Evolutionary conservation across 2,113 vertebrate species (phyloP).

Genomic region (Crotophaga sulcirostris): DNA sequence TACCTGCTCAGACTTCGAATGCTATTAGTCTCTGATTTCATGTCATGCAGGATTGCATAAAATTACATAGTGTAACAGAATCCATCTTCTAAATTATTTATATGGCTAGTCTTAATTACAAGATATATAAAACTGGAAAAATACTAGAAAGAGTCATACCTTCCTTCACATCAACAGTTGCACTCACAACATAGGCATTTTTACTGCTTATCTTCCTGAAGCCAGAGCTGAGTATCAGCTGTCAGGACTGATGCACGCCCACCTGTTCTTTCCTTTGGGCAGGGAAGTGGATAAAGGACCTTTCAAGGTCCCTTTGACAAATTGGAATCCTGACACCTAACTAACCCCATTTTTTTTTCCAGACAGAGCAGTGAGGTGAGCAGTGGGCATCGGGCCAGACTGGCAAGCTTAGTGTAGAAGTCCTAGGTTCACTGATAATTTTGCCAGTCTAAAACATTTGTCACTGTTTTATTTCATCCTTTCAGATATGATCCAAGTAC

Average conservation of each 20-base stretch:
- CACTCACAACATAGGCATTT: neutral
- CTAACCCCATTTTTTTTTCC: neutral
- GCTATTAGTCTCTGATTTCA: neutral
- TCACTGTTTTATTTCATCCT: neutral
- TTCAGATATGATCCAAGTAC: neutral
- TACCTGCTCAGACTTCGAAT: neutral
- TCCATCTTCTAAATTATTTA: neutral
- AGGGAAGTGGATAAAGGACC: neutral
- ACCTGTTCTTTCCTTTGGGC: neutral
- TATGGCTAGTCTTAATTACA: neutral
- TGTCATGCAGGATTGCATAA: neutral
- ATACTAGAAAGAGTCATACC: neutral
- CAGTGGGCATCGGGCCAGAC: neutral
- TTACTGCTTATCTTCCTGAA: neutral
- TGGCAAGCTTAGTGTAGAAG: neutral
- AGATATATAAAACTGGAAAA: neutral
- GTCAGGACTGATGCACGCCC: neutral
- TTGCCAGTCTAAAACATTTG: neutral
- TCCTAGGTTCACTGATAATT: neutral
- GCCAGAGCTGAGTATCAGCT: neutral
- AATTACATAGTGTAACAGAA: neutral
- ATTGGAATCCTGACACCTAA: neutral
- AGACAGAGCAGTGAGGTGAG: neutral
- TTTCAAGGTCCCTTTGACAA: conserved; percentile 24
- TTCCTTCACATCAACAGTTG: neutral